Evolutionary conservation across 2,888 invertebrate species (phyloP).

Genomic region (Sesia apiformis): DNA sequence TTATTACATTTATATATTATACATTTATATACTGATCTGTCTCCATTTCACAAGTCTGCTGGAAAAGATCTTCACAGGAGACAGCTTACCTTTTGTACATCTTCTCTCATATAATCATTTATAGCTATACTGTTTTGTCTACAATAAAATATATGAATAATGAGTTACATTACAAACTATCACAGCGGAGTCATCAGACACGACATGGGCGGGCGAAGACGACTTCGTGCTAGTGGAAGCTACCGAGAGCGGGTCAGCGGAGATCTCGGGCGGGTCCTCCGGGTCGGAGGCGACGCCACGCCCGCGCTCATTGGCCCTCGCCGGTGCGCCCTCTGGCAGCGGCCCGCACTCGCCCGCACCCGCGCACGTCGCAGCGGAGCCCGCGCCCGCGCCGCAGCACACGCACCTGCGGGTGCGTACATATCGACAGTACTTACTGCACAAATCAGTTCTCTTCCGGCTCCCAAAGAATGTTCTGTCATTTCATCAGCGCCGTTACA

Average conservation of each 20-base stretch:
- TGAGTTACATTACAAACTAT: too few species aligned
- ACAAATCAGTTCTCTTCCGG: too few species aligned
- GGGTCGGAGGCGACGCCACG: conserved; percentile 57
- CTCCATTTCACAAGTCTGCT: too few species aligned
- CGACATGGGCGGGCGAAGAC: conserved; percentile 81
- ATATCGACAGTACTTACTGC: not conserved
- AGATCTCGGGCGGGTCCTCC: conserved; percentile 47
- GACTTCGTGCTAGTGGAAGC: conserved; percentile 90
- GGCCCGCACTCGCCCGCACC: conserved; percentile 16
- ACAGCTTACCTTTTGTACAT: too few species aligned
- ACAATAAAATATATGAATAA: too few species aligned
- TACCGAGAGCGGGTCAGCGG: conserved; percentile 73
- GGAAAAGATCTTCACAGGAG: too few species aligned
- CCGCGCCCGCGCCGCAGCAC: conserved; percentile 7
- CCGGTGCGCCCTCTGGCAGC: conserved; percentile 6
- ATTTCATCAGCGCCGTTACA: too few species aligned
- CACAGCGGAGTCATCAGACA: conserved; percentile 60
- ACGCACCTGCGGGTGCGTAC: conserved; percentile 1
- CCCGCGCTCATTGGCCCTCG: conserved; percentile 51
- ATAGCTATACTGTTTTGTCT: too few species aligned
- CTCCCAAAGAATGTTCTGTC: too few species aligned
- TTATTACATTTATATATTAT: too few species aligned
- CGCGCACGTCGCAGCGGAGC: conserved; percentile 11
- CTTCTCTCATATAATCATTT: too few species aligned
- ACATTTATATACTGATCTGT: too few species aligned